These are phyloP conservation scores for Chelidonichthys spinosus DNA, from an alignment of 2,797 vertebrate species.

Conservation along the genomic window DNA sequence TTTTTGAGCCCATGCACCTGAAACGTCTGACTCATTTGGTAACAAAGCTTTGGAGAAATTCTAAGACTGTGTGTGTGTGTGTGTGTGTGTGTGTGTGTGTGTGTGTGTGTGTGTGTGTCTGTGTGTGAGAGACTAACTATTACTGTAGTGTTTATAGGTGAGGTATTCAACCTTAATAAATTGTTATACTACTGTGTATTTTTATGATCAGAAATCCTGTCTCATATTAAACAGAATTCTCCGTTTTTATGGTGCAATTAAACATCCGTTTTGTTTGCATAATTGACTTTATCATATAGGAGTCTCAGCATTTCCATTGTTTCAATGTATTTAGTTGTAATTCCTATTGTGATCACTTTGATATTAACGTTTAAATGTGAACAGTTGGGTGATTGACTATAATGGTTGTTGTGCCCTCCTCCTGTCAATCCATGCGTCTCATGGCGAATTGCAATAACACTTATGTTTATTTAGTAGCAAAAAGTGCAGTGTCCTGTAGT, in stretches of 20 bases:
- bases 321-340: neutral
- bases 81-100: constrained; percentile 12
- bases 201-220: neutral
- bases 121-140: constrained; percentile 1
- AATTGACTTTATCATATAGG: neutral
- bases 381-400: constrained; percentile 1
- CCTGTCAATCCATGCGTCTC: neutral
- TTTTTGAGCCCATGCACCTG: constrained; percentile 32
- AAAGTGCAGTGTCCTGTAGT: neutral
- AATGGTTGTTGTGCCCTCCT: neutral
- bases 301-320: neutral
- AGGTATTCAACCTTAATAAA: neutral
- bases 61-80: constrained; percentile 32
- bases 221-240: neutral
- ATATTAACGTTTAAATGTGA: constrained; percentile 9
- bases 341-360: neutral
- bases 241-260: neutral
- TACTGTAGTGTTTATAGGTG: neutral
- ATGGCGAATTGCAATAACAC: neutral
- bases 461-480: neutral
- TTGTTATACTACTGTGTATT: neutral
- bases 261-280: neutral
- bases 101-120: constrained; percentile 1
- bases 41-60: constrained; percentile 47
- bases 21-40: constrained; percentile 49